Base-by-base conservation (phyloP, 2,888 invertebrate species). In the Vannuccia rotundouncinata region DNA sequence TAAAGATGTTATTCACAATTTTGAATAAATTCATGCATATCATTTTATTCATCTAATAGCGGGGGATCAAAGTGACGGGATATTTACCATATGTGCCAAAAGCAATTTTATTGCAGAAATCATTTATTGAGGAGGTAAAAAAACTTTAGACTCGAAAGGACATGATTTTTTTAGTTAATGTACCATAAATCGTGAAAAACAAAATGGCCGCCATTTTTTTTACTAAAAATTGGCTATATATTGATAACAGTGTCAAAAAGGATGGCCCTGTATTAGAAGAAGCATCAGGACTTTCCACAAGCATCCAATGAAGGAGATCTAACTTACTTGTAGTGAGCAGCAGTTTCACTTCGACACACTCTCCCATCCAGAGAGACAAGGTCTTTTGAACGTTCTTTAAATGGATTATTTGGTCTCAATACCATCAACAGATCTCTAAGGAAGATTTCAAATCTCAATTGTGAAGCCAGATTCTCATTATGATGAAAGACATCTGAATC, bases 301-400 rank as follows among this genome's bases (percentile, higher is more conserved):
- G 45, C 45, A 45, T 45, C 45, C 45, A 45, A 45, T 17, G 45
- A 45, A 45, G 45, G 45, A 45, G 45, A 45, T 45, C 45, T 45
- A 17, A 45, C 45, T 45, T 45, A 45, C 45, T 45, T 45, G 45
- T 45, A 17, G 45, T 66, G 66, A n/a, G 66, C 66, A 66, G 66
- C 66, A 66, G 13, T 66, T 66, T 66, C 25, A 66, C 66, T 66
- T 5, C 25, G 66, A 66, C 66, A 66, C 66, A 66, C 66, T 66
- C 66, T 66, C 66, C 66, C 66, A 66, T 66, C 66, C 66, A 66
- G 66, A 66, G 66, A 22, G 66, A 66, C 66, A 22, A 66, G 10
- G 66, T 66, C 66, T 66, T 66, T 66, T 66, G 25, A 66, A 66
- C 66, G 66, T 66, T 66, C 66, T 66, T 66, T 66, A 66, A 66